Percentiles rank a stretch among this genome's conserved stretches.
These are phyloP conservation scores for Lethenteron camtschaticum DNA, from an alignment of 2,113 vertebrate genomes.

Conservation along the genomic window DNA sequence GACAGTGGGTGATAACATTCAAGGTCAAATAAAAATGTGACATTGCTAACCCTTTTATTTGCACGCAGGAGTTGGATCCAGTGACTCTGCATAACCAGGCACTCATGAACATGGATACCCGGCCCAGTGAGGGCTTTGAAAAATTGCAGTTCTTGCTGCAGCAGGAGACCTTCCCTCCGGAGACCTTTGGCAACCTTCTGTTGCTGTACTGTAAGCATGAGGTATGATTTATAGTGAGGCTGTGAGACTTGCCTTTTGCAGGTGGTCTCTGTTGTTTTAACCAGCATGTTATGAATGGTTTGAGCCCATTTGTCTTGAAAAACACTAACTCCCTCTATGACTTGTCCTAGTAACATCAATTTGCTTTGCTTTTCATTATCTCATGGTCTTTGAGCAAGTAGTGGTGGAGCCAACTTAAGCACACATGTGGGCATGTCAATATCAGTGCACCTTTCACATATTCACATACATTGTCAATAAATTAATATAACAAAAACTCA, in stretches of 20 bases:
- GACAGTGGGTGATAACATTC: too few species aligned
- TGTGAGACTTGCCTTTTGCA: neutral
- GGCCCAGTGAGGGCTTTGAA: constrained; percentile 69
- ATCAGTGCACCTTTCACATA: too few species aligned
- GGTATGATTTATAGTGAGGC: constrained; percentile 16
- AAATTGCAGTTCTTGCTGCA: constrained; percentile 76
- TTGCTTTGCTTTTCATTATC: neutral
- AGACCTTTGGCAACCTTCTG: constrained; percentile 79
- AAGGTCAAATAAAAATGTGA: too few species aligned
- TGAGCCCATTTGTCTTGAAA: neutral
- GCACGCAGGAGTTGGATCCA: constrained; percentile 44
- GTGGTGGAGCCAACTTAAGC: too few species aligned
- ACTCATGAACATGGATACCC: constrained; percentile 64
- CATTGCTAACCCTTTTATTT: neutral
- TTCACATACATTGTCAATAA: too few species aligned
- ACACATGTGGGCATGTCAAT: too few species aligned
- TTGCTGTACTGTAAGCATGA: constrained; percentile 67
- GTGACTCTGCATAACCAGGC: constrained; percentile 91
- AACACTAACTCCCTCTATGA: neutral
- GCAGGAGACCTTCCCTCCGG: constrained; percentile 62
- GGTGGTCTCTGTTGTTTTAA: neutral
- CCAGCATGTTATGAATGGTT: neutral
- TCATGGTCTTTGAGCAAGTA: neutral
- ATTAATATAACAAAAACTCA: too few species aligned
- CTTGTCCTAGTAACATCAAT: neutral